These are phyloP conservation scores for Latheticus oryzae DNA, from an alignment of 2,888 invertebrate species.

Conservation along the genomic window DNA sequence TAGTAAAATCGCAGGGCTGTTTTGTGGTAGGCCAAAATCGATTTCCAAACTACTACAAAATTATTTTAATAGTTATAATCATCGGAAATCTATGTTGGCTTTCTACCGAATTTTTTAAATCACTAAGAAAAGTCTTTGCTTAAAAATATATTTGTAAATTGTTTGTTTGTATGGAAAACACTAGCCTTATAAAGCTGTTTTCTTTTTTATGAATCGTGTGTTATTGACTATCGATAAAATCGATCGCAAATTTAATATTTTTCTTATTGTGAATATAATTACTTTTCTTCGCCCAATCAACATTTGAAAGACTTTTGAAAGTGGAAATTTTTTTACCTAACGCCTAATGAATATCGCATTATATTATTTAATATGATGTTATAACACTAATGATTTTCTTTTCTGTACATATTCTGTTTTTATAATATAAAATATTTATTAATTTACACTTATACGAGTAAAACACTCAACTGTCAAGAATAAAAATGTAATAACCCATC, in stretches of 20 bases:
- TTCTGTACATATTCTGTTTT: conserved; percentile 66
- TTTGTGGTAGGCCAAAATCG: conserved; percentile 49
- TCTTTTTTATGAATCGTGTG: conserved; percentile 17
- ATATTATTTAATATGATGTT: conserved; percentile 52
- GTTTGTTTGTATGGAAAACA: conserved; percentile 52
- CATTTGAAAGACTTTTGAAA: conserved; percentile 46
- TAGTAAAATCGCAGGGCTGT: conserved; percentile 59
- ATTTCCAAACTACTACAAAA: conserved; percentile 14
- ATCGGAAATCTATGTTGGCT: conserved; percentile 16
- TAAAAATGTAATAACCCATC: conserved; percentile 59
- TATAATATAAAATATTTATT: conserved; percentile 66
- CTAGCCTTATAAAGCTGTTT: conserved; percentile 48
- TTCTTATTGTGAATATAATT: conserved; percentile 35
- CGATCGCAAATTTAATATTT: conserved; percentile 39
- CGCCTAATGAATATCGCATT: conserved; percentile 49
- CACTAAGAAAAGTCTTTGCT: conserved; percentile 52
- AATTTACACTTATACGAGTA: conserved; percentile 60
- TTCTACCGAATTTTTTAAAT: conserved; percentile 49
- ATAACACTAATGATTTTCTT: conserved; percentile 61
- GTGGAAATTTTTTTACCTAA: conserved; percentile 44
- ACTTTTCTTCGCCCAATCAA: conserved; percentile 35
- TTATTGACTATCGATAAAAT: conserved; percentile 44
- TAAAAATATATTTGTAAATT: conserved; percentile 56
- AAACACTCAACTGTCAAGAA: conserved; percentile 59
- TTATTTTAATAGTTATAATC: conserved; percentile 30